phyloP scores from a whole-genome alignment of 2,113 vertebrate species.

The Oenanthe melanoleuca region DNA sequence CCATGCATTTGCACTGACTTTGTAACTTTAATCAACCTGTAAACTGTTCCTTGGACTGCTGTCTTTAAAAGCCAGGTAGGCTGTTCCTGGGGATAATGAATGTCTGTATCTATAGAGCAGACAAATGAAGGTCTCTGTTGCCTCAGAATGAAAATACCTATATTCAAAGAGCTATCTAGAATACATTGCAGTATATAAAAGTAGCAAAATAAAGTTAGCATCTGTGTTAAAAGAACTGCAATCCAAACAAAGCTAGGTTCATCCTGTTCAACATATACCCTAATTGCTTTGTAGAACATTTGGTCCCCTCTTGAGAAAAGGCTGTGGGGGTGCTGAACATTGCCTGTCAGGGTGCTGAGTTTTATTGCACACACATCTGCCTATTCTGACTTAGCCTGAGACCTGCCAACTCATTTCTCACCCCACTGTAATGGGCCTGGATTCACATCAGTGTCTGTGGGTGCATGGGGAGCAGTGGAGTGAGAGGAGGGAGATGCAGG shows the following conservation, averaged over 20 bases:
- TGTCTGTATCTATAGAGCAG: neutral
- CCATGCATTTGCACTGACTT: constrained; percentile 46
- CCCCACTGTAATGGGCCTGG: neutral
- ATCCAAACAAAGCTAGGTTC: neutral
- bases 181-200: neutral
- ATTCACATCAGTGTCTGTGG: neutral
- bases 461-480: rapidly evolving
- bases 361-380: neutral
- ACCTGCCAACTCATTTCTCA: neutral
- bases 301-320: neutral
- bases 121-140: constrained; percentile 8
- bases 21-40: constrained; percentile 52
- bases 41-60: constrained; percentile 47
- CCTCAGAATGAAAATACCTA: neutral
- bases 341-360: neutral
- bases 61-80: constrained; percentile 44
- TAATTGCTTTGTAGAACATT: neutral
- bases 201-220: neutral
- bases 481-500: neutral
- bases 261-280: neutral
- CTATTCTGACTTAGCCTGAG: neutral
- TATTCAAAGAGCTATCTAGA: neutral
- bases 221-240: neutral
- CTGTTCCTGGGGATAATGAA: constrained; percentile 27
- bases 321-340: neutral